phyloP scores from a whole-genome alignment of 2,113 vertebrate genomes.

The Saguinus imperator region DNA sequence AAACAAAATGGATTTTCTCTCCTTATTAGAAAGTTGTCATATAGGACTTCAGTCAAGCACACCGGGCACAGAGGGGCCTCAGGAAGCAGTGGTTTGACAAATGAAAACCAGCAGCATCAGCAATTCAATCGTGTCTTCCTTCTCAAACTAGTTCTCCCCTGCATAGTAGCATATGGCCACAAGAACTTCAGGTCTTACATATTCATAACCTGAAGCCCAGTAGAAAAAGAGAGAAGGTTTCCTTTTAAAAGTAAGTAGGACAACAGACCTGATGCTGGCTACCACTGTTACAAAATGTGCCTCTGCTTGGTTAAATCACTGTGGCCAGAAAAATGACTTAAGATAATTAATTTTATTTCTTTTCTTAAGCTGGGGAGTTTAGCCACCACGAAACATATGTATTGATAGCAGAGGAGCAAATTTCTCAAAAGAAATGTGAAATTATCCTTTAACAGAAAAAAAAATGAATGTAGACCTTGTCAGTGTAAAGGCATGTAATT shows the following conservation, averaged over 20 bases:
- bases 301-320: background rate
- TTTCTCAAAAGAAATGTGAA: background rate
- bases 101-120: background rate
- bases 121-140: too few relatives aligned
- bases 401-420: background rate
- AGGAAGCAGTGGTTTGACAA: background rate
- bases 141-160: background rate
- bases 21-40: background rate
- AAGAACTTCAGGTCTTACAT: background rate
- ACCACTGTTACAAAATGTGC: background rate
- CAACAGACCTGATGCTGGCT: accelerated
- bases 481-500: background rate
- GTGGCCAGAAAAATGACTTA: background rate
- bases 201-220: background rate
- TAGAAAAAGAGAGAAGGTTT: background rate
- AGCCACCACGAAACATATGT: background rate
- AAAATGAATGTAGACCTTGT: background rate
- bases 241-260: background rate
- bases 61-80: accelerated
- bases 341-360: background rate
- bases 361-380: background rate
- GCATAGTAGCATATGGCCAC: background rate
- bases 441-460: background rate
- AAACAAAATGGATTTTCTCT: background rate
- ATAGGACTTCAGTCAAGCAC: background rate